These are phyloP conservation scores for Zele albiditarsus DNA, from an alignment of 2,888 invertebrate genomes.

Conservation along the genomic window DNA sequence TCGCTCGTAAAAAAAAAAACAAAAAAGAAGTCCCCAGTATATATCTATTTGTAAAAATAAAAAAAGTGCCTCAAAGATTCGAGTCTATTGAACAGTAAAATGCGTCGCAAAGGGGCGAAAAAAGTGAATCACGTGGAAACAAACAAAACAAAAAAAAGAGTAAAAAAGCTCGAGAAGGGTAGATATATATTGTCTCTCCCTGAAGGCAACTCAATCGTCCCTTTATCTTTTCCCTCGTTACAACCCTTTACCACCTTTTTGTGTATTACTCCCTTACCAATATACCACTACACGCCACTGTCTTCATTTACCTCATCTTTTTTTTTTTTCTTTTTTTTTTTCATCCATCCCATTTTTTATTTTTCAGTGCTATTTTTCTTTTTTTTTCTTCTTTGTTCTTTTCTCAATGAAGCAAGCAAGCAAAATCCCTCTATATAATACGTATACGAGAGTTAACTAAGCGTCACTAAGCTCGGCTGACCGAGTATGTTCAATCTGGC, in stretches of 20 bases:
- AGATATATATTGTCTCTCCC: neutral
- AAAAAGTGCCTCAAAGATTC: neutral
- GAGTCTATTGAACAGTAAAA: constrained; percentile 1
- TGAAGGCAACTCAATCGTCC: constrained; percentile 21
- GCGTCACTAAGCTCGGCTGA: constrained; percentile 37
- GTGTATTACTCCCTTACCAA: neutral
- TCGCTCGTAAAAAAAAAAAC: neutral
- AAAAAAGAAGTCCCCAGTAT: neutral
- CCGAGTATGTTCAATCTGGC: constrained; percentile 49
- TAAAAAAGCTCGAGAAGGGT: constrained; percentile 1
- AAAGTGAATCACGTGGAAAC: neutral
- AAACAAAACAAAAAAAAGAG: constrained; percentile 1
- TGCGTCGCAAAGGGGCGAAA: constrained; percentile 3
- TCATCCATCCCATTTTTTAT: constrained; percentile 9
- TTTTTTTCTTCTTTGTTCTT: constrained; percentile 32
- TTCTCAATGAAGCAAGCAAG: constrained; percentile 35
- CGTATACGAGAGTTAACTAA: constrained; percentile 28
- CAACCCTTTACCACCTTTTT: constrained; percentile 20
- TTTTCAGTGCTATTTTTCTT: constrained; percentile 19
- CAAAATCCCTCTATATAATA: constrained; percentile 18
- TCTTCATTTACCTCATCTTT: too few relatives aligned
- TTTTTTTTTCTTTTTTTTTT: neutral
- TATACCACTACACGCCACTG: neutral
- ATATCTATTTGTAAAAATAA: neutral
- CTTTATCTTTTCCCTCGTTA: constrained; percentile 28